Evolutionary conservation across 2,113 vertebrate genomes (phyloP), one percentile per base, ranked within the genome.

Genomic region (Corythornis madagascariensis): DNA sequence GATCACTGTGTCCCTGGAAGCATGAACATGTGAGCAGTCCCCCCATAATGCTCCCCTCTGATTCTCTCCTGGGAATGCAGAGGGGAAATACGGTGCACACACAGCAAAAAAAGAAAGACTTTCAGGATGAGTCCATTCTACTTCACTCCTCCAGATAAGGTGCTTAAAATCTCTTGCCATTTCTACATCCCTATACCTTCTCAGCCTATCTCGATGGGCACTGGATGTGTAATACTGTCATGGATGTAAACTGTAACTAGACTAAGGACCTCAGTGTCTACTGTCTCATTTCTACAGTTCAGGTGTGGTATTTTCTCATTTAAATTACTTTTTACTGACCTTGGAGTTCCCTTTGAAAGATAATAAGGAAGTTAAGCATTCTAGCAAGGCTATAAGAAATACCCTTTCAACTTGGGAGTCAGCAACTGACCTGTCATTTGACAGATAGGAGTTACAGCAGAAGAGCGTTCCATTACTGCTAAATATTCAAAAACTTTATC

Each of bases 1-100:
- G 9, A 55, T 11, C 8, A 52, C 0, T 2, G 0, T 19, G n/a
- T 2, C 4, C 16, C 21, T 63, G 38, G 6, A 50, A 45, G 61
- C 12, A 47, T 21, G 33, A 75, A 82, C 21, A 57, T 43, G 60
- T 13, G 11, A 74, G 38, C 0, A 1, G 8, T 40, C 0, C 5
- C 2, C 17, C 61, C 1, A 0, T 28, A 82, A 78, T 67, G 11
- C 16, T 50, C 9, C 13, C 18, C 3, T 65, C 28, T 70, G 18
- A 45, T 55, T 67, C 18, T 53, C 13, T 79, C 33, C 35, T 43
- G 26, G 6, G 19, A 83, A 69, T 18, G n/a, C 11, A 59, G 29
- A 65, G 21, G 10, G 15, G 64, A 89, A 71, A 50, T 22, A 17
- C 5, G 29, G 13, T 28, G 7, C n/a, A 71, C 14, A 67, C 66